Conservation (phyloP, 92 coral and sea anemone species). For the Ricordea florida region DNA sequence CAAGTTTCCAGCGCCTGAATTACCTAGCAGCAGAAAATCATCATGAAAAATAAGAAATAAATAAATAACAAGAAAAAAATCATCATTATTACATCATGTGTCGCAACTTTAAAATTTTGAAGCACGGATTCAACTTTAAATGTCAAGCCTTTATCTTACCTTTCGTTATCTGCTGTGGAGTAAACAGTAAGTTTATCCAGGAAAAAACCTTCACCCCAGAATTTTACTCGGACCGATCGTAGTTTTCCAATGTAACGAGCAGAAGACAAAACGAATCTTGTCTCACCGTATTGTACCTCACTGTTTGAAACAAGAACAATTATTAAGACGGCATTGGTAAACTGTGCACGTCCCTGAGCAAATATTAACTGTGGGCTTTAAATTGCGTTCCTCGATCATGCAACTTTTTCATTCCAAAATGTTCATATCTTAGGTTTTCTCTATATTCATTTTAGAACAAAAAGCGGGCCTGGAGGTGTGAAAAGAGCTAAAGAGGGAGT, state of each 20-base stretch:
- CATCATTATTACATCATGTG: background rate
- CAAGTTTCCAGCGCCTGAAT: too few relatives aligned
- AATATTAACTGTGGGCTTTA: too few relatives aligned
- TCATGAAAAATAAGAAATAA: too few relatives aligned
- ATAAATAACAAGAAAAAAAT: too few relatives aligned
- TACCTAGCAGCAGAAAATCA: too few relatives aligned
- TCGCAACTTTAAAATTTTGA: too few relatives aligned
- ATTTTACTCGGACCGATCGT: constrained; percentile 21
- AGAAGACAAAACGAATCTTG: constrained; percentile 34
- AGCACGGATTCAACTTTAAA: background rate
- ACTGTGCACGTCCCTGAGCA: background rate
- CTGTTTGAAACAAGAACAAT: background rate
- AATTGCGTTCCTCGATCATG: too few relatives aligned
- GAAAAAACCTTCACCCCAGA: constrained; percentile 23
- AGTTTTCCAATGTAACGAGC: constrained; percentile 35
- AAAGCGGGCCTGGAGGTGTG: too few relatives aligned
- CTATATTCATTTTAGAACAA: too few relatives aligned
- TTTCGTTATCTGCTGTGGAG: constrained; percentile 22
- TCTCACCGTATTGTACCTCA: constrained; percentile 17
- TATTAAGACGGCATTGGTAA: background rate
- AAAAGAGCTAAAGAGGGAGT: too few relatives aligned
- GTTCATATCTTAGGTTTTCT: too few relatives aligned
- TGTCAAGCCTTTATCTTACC: background rate
- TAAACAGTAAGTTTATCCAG: constrained; percentile 25
- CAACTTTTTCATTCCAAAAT: too few relatives aligned